phyloP scores from a whole-genome alignment of 2,797 vertebrate genomes.

The Hyperoplus lanceolatus region DNA sequence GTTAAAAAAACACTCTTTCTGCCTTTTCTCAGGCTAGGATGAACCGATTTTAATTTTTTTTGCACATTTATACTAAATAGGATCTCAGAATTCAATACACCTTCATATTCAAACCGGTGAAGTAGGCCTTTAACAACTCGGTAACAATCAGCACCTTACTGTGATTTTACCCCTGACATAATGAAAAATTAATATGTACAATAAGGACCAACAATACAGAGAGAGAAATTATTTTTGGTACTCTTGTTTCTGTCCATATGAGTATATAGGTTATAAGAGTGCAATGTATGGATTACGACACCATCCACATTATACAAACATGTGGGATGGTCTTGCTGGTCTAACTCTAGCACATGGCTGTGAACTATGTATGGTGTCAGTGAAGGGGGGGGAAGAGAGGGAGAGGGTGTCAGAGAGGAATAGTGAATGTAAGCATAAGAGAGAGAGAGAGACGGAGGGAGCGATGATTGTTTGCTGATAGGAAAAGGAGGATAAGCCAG shows the following conservation, averaged over 20 bases:
- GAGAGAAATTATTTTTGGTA: not conserved
- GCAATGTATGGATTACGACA: too few species aligned
- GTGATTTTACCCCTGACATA: not conserved
- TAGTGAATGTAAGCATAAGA: slow-evolving; percentile 39
- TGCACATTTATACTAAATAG: too few species aligned
- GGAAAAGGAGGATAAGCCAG: slow-evolving; percentile 37
- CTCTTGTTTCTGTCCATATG: not conserved
- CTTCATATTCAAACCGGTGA: too few species aligned
- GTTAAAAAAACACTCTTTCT: too few species aligned
- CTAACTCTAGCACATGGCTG: slow-evolving; percentile 59
- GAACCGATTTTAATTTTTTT: too few species aligned
- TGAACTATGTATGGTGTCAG: slow-evolving; percentile 72
- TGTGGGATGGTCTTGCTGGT: slow-evolving; percentile 35
- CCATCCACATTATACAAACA: too few species aligned
- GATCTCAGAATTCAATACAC: too few species aligned
- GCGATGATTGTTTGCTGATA: slow-evolving; percentile 37
- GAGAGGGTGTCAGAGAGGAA: slow-evolving; percentile 12
- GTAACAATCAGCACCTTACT: not conserved
- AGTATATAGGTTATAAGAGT: slow-evolving; percentile 18
- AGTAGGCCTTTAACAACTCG: not conserved
- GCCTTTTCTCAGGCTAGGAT: too few species aligned
- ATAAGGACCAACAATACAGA: not conserved
- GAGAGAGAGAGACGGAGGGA: slow-evolving; percentile 15
- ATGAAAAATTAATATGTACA: not conserved
- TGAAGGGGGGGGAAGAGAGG: slow-evolving; percentile 44